These are phyloP conservation scores for Thamnophis elegans DNA, from an alignment of 2,797 vertebrate species.

Conservation along the genomic window DNA sequence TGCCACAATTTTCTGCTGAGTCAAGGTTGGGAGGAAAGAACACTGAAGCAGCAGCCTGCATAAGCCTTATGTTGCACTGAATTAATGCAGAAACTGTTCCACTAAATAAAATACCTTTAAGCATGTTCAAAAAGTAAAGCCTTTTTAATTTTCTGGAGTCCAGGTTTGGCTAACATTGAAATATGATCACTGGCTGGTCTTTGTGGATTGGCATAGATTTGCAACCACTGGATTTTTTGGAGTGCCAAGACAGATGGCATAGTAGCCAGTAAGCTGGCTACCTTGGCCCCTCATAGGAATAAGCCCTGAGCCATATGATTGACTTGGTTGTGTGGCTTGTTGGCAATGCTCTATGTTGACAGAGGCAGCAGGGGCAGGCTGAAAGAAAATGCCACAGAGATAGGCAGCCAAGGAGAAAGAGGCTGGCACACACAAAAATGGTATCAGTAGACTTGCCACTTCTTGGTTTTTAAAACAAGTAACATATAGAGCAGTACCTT, in stretches of 20 bases:
- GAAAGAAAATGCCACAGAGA: neutral
- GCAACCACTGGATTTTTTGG: neutral
- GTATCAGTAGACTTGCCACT: neutral
- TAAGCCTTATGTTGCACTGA: neutral
- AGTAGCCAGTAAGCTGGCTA: neutral
- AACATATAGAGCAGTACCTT: neutral
- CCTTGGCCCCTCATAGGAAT: neutral
- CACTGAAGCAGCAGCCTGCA: neutral
- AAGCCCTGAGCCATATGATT: neutral
- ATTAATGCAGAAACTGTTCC: neutral
- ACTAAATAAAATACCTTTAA: neutral
- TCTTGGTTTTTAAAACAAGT: neutral
- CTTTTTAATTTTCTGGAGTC: neutral
- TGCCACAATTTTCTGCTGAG: neutral
- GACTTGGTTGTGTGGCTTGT: neutral
- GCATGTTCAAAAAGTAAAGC: neutral
- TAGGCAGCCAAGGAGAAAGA: neutral
- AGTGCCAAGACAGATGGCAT: neutral
- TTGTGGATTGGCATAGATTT: neutral
- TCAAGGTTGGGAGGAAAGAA: neutral
- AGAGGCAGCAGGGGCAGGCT: neutral
- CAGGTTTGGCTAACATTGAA: neutral
- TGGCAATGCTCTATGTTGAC: neutral
- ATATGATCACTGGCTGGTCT: neutral
- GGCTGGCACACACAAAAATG: neutral